These are phyloP conservation scores for Argyra leucocephala DNA, from an alignment of 2,888 invertebrate genomes.

Conservation along the genomic window DNA sequence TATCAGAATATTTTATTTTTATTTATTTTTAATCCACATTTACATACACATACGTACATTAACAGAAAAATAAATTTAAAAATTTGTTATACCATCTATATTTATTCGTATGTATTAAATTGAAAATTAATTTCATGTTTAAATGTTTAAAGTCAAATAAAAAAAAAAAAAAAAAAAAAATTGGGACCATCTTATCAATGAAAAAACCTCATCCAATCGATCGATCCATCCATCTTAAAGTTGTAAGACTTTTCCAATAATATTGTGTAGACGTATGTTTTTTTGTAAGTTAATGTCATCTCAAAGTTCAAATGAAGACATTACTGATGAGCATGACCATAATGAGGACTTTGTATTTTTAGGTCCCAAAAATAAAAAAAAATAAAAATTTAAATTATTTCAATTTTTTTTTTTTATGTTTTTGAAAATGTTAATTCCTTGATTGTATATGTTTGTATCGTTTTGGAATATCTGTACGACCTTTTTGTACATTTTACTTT, in stretches of 20 bases:
- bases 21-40: neutral
- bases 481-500: too few relatives aligned
- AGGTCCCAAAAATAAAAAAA: neutral
- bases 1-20: neutral
- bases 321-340: neutral
- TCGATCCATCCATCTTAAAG: neutral
- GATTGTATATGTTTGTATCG: too few relatives aligned
- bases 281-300: neutral
- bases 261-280: too few relatives aligned
- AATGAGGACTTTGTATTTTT: neutral
- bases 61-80: too few relatives aligned
- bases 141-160: neutral
- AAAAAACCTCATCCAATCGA: neutral
- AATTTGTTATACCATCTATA: too few relatives aligned
- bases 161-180: neutral
- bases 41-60: too few relatives aligned
- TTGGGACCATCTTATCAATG: neutral
- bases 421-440: too few relatives aligned
- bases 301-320: conserved; percentile 2
- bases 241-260: too few relatives aligned
- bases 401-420: neutral
- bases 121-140: too few relatives aligned
- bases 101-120: too few relatives aligned
- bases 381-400: neutral
- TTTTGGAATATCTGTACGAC: too few relatives aligned